These are phyloP conservation scores for Rotaria sp. DNA, from an alignment of 2,888 invertebrate genomes.

Conservation along the genomic window DNA sequence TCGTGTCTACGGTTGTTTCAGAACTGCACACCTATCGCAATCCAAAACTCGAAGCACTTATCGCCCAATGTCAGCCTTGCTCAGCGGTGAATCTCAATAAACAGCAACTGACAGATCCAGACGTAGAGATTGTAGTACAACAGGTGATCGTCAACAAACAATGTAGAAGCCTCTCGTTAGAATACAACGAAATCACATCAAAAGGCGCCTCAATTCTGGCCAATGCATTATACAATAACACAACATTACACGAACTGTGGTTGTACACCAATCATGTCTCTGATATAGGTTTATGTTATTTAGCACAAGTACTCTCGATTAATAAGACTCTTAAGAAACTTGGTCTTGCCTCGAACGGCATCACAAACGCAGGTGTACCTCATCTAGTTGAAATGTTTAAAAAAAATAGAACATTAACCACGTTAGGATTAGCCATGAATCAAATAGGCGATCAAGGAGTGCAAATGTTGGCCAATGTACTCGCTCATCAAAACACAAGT, in stretches of 20 bases:
- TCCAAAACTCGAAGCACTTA: not conserved
- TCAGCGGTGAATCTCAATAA: not conserved
- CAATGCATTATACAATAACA: not conserved
- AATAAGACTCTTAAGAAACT: not conserved
- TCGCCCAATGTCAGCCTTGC: not conserved
- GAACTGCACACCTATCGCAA: not conserved
- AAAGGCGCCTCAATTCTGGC: not conserved
- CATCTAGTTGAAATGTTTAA: not conserved
- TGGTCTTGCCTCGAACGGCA: not conserved
- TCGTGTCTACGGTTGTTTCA: not conserved
- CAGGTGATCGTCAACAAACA: not conserved
- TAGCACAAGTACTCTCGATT: not conserved
- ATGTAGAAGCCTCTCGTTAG: not conserved
- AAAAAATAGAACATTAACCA: not conserved
- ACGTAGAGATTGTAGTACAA: not conserved
- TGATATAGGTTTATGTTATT: not conserved
- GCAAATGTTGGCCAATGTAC: not conserved
- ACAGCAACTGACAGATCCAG: not conserved
- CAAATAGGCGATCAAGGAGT: conserved; percentile 1
- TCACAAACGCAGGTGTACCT: not conserved
- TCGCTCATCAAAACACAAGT: not conserved
- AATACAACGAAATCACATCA: not conserved
- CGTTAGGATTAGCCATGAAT: not conserved
- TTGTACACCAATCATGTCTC: not conserved
- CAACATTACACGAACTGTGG: not conserved